A percentile compares a stretch with the other conserved stretches of the same genome.
phyloP scores from a whole-genome alignment of 2,113 vertebrate genomes.

The Python bivittatus region DNA sequence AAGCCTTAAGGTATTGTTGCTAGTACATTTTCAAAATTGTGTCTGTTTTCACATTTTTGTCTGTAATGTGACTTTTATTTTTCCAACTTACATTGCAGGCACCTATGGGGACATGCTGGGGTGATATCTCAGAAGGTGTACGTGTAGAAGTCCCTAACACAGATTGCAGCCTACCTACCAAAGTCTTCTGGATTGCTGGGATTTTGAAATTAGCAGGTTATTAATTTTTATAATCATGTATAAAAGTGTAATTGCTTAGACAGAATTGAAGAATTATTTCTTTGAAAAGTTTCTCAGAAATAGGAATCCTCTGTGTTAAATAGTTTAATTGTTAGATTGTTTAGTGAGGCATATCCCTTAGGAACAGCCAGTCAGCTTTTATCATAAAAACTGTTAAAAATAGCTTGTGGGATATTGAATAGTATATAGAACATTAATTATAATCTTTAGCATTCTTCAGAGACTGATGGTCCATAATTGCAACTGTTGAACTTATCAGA shows the following conservation, averaged over 20 bases:
- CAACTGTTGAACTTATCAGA: neutral
- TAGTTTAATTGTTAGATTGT: neutral
- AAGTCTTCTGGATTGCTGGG: constrained; percentile 97
- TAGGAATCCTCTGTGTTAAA: neutral
- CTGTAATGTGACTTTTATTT: constrained; percentile 34
- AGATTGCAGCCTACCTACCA: constrained; percentile 88
- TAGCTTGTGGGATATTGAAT: neutral
- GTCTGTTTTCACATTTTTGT: neutral
- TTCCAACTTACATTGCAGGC: constrained; percentile 73
- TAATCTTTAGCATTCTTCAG: neutral
- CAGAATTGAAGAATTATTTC: neutral
- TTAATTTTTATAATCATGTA: constrained; percentile 3
- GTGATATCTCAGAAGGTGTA: constrained; percentile 88
- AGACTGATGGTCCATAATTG: neutral
- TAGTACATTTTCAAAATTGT: neutral
- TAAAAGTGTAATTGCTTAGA: neutral
- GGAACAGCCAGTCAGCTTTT: neutral
- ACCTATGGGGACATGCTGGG: constrained; percentile 93
- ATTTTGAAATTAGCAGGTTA: constrained; percentile 94
- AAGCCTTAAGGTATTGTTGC: neutral
- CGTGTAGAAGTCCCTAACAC: constrained; percentile 93
- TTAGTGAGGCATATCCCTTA: neutral
- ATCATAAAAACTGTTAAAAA: neutral
- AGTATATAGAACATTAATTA: neutral
- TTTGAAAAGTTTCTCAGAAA: neutral